Evolutionary conservation across 37 sponge, comb jelly and placozoan species (phyloP), one percentile per base, ranked within the genome.

Genomic region (Crambe crambe): DNA sequence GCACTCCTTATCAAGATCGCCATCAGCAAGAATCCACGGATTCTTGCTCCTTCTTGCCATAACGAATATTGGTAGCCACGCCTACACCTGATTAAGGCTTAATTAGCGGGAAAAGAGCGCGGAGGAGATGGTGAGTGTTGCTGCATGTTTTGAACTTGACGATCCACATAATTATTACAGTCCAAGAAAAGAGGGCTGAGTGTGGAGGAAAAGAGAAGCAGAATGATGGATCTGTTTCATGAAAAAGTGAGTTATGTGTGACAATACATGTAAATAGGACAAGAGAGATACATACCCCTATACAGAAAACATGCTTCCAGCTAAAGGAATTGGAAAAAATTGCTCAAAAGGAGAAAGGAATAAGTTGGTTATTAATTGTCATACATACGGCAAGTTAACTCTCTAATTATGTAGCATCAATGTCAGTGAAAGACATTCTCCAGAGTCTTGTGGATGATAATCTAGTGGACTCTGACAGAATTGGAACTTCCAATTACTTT

Each of bases 401-500:
- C 54, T 51, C 54, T 60, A 60, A 69, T 37, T 21, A 69, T 57
- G 29, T 58, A 93, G 94, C 93, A 9, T 86, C 97, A 22, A 94
- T 94, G 95, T 87, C 92, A 37, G 96, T 98, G 38, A 98, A 95
- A 83, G 99, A 98, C 9, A 81, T 98, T 26, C 47, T 98, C 37
- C 99, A 98, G 71, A 87, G 92, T 40, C 78, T 98, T 37, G 94
- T 98, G 36, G 99, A 98, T 76, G 99, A 98, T 80, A 82, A 56
- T 25, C 25, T 98, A 79, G 93, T 98, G 61, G 89, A 95, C 56
- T 70, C 85, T 31, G 97, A 97, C 18, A 87, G 90, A 63, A 91
- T 98, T 59, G 99, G 99, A 31, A 98, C 94, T 17, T 98, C 99
- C 0, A 98, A 90, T 68, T 98, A 98, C 70, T 98, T 95, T 75